Evolutionary conservation across 2,113 vertebrate species (phyloP).

Genomic region (Hippocampus barbouri): DNA sequence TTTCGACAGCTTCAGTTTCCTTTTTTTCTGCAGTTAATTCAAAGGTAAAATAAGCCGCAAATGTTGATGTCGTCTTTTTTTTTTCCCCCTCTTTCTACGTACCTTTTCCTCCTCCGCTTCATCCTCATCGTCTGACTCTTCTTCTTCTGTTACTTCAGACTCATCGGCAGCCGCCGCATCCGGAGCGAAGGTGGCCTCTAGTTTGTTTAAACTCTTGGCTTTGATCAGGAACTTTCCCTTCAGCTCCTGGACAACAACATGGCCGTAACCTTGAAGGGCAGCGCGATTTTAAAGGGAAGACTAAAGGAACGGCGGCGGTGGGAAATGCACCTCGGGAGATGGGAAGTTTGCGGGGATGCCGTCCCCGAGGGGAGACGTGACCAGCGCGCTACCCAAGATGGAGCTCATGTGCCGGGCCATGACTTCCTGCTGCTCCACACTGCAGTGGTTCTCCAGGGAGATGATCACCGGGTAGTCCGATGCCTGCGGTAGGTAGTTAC

Average conservation of each 20-base stretch:
- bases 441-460: constrained; percentile 96
- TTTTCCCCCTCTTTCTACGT: not conserved
- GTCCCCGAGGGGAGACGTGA: constrained; percentile 79
- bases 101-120: constrained; percentile 56
- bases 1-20: constrained; percentile 80
- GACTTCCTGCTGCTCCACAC: constrained; percentile 84
- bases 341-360: constrained; percentile 77
- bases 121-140: constrained; percentile 78
- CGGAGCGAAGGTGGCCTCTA: constrained; percentile 65
- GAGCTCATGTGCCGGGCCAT: constrained; percentile 83
- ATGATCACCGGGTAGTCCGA: constrained; percentile 91
- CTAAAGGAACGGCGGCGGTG: no score
- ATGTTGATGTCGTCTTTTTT: no score
- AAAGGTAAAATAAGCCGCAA: not conserved
- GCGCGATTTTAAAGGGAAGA: no score
- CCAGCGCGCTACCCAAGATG: constrained; percentile 82
- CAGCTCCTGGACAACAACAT: constrained; percentile 73
- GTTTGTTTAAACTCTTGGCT: constrained; percentile 85
- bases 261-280: not conserved
- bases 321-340: constrained; percentile 82
- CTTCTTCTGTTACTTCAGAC: constrained; percentile 85
- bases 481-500: constrained; percentile 58
- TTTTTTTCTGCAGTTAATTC: constrained; percentile 64
- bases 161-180: constrained; percentile 54
- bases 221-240: constrained; percentile 92